A percentile compares a stretch with the other conserved stretches of the same genome.
Conservation (phyloP, 2,888 invertebrate species). For the Dermolepida albohirtum region DNA sequence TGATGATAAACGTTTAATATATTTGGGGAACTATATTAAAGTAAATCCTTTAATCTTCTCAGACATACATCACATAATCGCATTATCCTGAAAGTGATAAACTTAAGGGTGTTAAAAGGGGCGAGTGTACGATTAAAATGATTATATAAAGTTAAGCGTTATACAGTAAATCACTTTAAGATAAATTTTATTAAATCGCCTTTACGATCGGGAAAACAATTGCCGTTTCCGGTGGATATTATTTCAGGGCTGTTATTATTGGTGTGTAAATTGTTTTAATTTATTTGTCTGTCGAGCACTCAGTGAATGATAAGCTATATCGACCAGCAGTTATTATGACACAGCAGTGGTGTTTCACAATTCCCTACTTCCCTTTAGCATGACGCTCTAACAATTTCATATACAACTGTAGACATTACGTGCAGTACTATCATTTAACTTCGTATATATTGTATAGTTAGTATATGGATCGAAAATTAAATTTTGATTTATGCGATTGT, state of each 20-base stretch:
- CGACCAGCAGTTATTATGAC: constrained; percentile 46
- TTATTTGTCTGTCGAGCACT: constrained; percentile 46
- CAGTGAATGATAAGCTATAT: constrained; percentile 47
- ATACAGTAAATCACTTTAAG: constrained; percentile 28
- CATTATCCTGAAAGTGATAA: constrained; percentile 39
- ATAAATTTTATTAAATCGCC: constrained; percentile 35
- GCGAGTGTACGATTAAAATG: constrained; percentile 36
- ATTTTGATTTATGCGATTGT: constrained; percentile 53
- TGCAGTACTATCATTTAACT: constrained; percentile 38
- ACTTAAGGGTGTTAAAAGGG: constrained; percentile 43
- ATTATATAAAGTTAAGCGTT: constrained; percentile 37
- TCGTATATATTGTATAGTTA: constrained; percentile 51
- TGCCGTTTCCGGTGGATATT: constrained; percentile 17
- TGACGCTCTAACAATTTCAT: constrained; percentile 25
- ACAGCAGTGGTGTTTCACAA: constrained; percentile 41
- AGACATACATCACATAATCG: constrained; percentile 42
- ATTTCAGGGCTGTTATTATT: constrained; percentile 40
- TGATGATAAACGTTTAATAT: constrained; percentile 36
- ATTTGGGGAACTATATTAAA: constrained; percentile 30
- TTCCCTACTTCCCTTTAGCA: constrained; percentile 32
- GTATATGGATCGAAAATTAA: constrained; percentile 53
- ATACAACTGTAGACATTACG: constrained; percentile 38
- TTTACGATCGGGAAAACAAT: constrained; percentile 7
- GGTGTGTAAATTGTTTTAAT: constrained; percentile 47
- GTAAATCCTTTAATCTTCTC: constrained; percentile 36